Conservation (phyloP, 2,888 invertebrate genomes). For the Philonicus albiceps region DNA sequence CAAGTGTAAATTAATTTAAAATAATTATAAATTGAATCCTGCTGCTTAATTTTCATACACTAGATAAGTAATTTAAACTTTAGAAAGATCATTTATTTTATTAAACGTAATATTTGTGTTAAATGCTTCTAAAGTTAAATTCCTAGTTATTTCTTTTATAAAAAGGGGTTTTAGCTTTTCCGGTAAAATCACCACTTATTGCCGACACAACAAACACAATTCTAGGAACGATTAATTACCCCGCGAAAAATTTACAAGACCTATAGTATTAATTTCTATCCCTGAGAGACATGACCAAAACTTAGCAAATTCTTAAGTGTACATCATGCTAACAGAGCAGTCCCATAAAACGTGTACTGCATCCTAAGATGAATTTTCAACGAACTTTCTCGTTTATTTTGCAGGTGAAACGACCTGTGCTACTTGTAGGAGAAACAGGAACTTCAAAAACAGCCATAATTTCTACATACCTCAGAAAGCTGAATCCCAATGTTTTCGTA, state of each 20-base stretch:
- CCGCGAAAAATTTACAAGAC: neutral
- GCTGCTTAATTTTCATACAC: no score
- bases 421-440: conserved; percentile 90
- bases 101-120: no score
- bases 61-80: no score
- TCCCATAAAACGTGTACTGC: neutral
- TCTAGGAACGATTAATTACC: neutral
- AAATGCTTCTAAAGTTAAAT: no score
- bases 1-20: no score
- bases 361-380: neutral
- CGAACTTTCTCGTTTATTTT: conserved; percentile 31
- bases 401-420: conserved; percentile 77
- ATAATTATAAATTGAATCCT: no score
- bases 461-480: conserved; percentile 77
- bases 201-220: no score
- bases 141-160: no score
- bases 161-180: no score
- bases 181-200: no score
- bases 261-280: neutral
- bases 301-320: neutral
- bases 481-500: conserved; percentile 75
- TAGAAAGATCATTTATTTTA: no score
- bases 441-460: conserved; percentile 93
- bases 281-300: neutral
- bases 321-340: neutral